A percentile compares a stretch with the other conserved stretches of the same genome.
Conservation (phyloP, 1,140 invertebrate genomes). For the Spodoptera litura region DNA sequence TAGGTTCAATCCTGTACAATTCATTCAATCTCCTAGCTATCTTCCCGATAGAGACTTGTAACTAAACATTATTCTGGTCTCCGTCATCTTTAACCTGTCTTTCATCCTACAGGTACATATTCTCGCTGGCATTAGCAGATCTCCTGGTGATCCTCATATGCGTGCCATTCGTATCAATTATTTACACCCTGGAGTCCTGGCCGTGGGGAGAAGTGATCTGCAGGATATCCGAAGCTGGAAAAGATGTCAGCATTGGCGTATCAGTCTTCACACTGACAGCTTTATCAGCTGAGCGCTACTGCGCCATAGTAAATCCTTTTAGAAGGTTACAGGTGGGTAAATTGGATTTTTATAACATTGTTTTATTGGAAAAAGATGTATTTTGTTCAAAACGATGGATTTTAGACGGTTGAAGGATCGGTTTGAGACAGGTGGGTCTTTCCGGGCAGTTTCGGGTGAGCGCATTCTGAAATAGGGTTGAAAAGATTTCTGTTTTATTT, state of each 20-base stretch:
- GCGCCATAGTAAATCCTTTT: slow-evolving; percentile 96
- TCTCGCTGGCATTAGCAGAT: slow-evolving; percentile 91
- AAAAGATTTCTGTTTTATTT: no score
- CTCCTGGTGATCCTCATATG: slow-evolving; percentile 93
- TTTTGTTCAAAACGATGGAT: background rate
- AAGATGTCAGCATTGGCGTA: slow-evolving; percentile 96
- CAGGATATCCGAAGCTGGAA: slow-evolving; percentile 94
- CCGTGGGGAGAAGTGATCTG: slow-evolving; percentile 94
- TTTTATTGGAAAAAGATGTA: slow-evolving; percentile 7
- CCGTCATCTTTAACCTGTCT: background rate
- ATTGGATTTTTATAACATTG: slow-evolving; percentile 14
- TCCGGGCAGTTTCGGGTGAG: background rate
- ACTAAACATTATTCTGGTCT: no score
- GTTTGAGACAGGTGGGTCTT: background rate
- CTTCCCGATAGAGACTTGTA: no score
- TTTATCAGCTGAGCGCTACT: slow-evolving; percentile 95
- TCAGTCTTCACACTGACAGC: slow-evolving; percentile 97
- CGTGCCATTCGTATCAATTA: slow-evolving; percentile 94
- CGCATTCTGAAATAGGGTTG: background rate
- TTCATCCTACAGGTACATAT: slow-evolving; percentile 86
- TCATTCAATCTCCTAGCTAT: no score
- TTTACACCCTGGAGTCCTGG: slow-evolving; percentile 96
- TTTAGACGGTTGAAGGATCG: slow-evolving; percentile 1
- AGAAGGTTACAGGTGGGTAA: slow-evolving; percentile 88
- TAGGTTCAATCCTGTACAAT: no score